Conservation (phyloP, 2,797 vertebrate genomes). For the Chaetophractus vellerosus region DNA sequence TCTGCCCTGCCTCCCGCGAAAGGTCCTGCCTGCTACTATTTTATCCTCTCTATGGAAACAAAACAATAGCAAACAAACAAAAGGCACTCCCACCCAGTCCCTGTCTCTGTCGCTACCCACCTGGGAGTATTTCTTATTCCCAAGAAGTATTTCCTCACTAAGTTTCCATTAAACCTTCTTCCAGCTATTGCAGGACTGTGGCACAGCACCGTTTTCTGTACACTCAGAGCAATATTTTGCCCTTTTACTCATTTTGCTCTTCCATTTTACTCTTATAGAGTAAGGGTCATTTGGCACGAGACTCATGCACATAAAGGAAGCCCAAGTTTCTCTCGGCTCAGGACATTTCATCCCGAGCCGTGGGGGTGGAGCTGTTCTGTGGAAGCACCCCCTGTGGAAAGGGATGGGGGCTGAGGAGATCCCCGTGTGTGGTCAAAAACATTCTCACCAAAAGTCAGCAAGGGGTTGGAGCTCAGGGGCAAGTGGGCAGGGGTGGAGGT, state of each 20-base stretch:
- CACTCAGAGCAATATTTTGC: background rate
- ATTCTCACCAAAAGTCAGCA: too few relatives aligned
- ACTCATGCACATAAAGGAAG: background rate
- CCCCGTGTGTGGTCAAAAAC: accelerated
- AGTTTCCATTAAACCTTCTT: background rate
- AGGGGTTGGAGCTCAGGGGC: background rate
- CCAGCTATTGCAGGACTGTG: too few relatives aligned
- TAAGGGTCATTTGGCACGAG: background rate
- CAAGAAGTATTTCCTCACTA: background rate
- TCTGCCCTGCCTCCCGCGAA: background rate
- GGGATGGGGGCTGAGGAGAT: background rate
- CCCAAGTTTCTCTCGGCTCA: background rate
- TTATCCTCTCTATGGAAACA: background rate
- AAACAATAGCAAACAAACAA: background rate
- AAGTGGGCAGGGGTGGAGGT: too few relatives aligned
- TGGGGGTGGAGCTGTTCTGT: background rate
- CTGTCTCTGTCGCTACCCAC: background rate
- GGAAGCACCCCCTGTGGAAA: background rate
- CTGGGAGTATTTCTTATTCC: background rate
- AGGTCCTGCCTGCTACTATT: background rate
- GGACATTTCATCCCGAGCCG: background rate
- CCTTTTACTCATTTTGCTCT: background rate
- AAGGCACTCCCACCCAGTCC: background rate
- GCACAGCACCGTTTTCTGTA: background rate
- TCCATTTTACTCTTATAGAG: background rate